Conservation (phyloP, 1,140 invertebrate species). For the Melitaea cinxia region DNA sequence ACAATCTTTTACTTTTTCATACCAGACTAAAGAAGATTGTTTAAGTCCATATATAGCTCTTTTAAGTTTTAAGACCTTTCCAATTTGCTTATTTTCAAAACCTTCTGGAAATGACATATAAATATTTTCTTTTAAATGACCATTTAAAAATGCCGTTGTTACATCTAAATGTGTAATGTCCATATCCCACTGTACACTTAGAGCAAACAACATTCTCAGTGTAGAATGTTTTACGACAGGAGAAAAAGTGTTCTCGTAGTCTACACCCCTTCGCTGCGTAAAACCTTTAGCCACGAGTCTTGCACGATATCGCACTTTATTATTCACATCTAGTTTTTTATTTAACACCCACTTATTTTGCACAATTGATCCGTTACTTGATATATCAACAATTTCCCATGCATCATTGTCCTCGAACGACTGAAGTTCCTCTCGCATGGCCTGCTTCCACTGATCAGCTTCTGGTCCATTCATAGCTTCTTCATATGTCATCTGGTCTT, state of each 20-base stretch:
- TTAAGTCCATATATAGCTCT: constrained; percentile 17
- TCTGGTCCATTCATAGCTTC: constrained; percentile 19
- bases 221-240: constrained; percentile 21
- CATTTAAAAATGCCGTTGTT: not conserved
- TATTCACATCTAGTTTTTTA: constrained; percentile 34
- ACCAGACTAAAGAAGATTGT: constrained; percentile 6
- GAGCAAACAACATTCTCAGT: constrained; percentile 29
- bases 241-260: constrained; percentile 41
- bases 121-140: constrained; percentile 1
- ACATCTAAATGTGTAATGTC: constrained; percentile 10
- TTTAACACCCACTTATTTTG: constrained; percentile 45
- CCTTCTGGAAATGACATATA: not conserved
- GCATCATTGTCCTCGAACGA: constrained; percentile 24
- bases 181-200: not conserved
- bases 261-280: constrained; percentile 34
- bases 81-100: not conserved
- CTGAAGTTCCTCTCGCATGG: constrained; percentile 28
- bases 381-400: constrained; percentile 11
- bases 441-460: constrained; percentile 19
- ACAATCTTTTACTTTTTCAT: constrained; percentile 3
- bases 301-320: constrained; percentile 32
- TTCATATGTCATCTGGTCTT: too few relatives aligned
- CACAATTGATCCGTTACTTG: not conserved
- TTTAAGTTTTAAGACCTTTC: constrained; percentile 4
- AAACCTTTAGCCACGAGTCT: constrained; percentile 39